Evolutionary conservation across 2,888 invertebrate species (phyloP), one percentile per base, ranked within the genome.

Genomic region (Cheilosia pagana): DNA sequence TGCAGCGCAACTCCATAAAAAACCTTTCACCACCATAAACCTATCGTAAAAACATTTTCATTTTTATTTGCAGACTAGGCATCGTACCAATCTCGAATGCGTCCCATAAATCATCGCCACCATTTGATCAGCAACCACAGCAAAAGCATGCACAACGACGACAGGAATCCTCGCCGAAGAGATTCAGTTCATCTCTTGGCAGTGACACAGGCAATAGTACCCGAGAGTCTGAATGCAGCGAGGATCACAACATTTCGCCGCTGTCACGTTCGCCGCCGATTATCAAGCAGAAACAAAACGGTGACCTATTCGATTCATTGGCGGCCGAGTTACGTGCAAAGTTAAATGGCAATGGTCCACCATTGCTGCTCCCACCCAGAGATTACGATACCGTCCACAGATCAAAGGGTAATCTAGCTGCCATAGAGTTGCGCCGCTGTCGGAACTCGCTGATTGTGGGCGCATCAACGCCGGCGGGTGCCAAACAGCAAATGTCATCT

Each of bases 301-400:
- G 96, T 25, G 96, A 95, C 81, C 93, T 98, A 8, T 98, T 98
- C 91, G 98, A 98, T 90, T 97, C 97, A 45, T 93, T 98, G 87
- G 97, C 98, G 1, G 98, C 98, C 0, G 99, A 99, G 90, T 92
- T 99, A 87, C 94, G 98, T 87, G 95, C 95, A 76, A 96, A 96
- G 90, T 92, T 97, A 57, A 92, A 92, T 83, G 92, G 92, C 91
- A 94, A 93, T 89, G 94, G 93, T 89, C 94, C 91, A 91, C 98
- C 98, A 0, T 94, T 98, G 67, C 93, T 98, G 23, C 93, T 98
- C 82, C 98, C 98, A 0, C 98, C 98, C 0, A 94, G 97, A 31
- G 98, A 98, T 92, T 98, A 98, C 93, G 98, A 98, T 92, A 98
- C 98, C 1, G 96, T 97, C 2, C 96, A 96, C 90, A 94, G 92